Evolutionary conservation across 1,140 invertebrate genomes (phyloP).

Genomic region (Acromyrmex heyeri): DNA sequence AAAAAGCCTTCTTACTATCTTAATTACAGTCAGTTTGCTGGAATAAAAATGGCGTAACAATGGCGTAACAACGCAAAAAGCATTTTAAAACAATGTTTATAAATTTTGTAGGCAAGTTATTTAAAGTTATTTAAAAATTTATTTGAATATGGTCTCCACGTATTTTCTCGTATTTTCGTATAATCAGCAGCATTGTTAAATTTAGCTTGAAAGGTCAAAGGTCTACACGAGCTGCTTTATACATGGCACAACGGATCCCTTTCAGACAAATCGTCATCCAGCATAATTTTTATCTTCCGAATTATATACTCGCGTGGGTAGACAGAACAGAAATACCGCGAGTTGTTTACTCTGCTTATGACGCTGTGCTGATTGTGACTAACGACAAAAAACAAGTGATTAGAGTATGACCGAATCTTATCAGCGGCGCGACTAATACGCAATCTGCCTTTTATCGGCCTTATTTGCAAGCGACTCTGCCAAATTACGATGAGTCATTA

Average conservation of each 20-base stretch:
- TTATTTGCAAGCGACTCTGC: conserved; percentile 67
- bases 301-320: conserved; percentile 9
- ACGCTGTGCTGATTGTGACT: conserved; percentile 39
- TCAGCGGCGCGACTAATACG: conserved; percentile 65
- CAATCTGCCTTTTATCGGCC: conserved; percentile 58
- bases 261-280: not conserved
- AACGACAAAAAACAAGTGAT: conserved; percentile 58
- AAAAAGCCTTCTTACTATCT: not conserved
- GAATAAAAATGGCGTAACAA: not conserved
- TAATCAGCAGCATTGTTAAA: not conserved
- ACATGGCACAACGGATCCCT: not conserved
- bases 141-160: not conserved
- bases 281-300: conserved; percentile 37
- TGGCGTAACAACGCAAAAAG: not conserved
- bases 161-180: not conserved
- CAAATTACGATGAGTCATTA: conserved; percentile 68
- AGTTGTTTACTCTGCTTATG: conserved; percentile 34
- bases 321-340: conserved; percentile 20
- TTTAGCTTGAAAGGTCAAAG: conserved; percentile 5
- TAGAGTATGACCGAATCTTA: conserved; percentile 69
- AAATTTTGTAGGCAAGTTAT: not conserved
- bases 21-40: not conserved
- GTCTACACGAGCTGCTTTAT: not conserved
- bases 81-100: not conserved
- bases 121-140: conserved; percentile 17